These are phyloP conservation scores for Bugula neritina DNA, from an alignment of 2,888 invertebrate genomes.

Conservation along the genomic window DNA sequence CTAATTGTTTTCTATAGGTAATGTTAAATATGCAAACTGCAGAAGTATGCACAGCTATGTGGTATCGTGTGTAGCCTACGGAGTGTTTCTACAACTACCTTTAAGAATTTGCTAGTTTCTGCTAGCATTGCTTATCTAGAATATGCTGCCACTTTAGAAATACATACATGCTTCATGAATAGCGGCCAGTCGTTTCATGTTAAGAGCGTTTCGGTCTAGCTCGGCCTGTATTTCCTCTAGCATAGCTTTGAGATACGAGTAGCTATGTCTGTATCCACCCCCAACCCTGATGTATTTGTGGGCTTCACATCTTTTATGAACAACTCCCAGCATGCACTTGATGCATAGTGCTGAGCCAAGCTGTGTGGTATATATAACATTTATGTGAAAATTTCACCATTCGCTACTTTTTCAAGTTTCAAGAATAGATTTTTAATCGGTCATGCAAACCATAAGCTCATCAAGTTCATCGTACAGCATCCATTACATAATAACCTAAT, in stretches of 20 bases:
- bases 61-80: too few relatives aligned
- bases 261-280: conserved; percentile 52
- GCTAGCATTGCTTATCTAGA: too few relatives aligned
- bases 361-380: too few relatives aligned
- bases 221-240: conserved; percentile 48
- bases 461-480: too few relatives aligned
- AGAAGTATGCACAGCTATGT: too few relatives aligned
- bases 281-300: conserved; percentile 53
- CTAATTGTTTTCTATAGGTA: too few relatives aligned
- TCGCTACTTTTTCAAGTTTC: neutral
- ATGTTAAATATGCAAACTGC: too few relatives aligned
- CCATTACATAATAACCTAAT: too few relatives aligned
- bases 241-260: conserved; percentile 50
- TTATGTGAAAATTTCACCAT: neutral
- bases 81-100: too few relatives aligned
- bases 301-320: conserved; percentile 51
- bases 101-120: too few relatives aligned
- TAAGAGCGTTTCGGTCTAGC: conserved; percentile 43
- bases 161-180: conserved; percentile 49
- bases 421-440: neutral
- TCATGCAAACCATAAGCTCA: neutral
- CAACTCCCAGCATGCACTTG: conserved; percentile 49
- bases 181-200: conserved; percentile 44
- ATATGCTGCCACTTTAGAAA: too few relatives aligned
- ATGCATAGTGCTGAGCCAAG: conserved; percentile 47